Base-by-base conservation (phyloP, 2,888 invertebrate species). In the Pollenia amentaria region DNA sequence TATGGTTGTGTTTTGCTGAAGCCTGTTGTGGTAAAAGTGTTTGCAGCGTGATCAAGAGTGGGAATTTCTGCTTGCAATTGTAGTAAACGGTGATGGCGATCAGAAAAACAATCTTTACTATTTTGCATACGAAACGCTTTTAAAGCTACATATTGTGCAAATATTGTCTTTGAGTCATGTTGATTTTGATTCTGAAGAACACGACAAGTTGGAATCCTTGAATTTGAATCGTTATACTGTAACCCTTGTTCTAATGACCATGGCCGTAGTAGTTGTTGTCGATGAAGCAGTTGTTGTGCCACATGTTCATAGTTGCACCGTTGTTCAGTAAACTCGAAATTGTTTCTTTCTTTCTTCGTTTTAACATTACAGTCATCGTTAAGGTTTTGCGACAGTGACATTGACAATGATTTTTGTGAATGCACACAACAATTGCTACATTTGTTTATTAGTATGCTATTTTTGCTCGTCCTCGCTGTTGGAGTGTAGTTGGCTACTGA, bases 241-340 rank as follows among this genome's bases (percentile, higher is more conserved):
- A 38, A 14, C 29, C 29, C 16, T 48, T 67, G 46, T 69, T 82
- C 62, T 69, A 73, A 46, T 51, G 72, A 53, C 42, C 42, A 60
- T 77, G 76, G 38, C 16, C 40, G 44, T 44, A 29, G 44, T 44
- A 29, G 29, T 46, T 64, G 62, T 18, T 69, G 51, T 44, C 46
- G 69, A 11, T 51, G 62, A 10, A 16, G 60, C 51, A 44, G 67
- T 65, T 57, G 57, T 57, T 75, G 55, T 70, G 40, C n/a, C 38
- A 82, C 48, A 3, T 73, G 72, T 69, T 85, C 85, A 62, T 85
- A 85, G 67, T 75, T 85, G 64, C 53, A 73, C 46, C 85, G 85
- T 78, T 73, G 85, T 40, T 82, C 73, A 14, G 73, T 85, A 29
- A 82, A 73, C 40, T 78, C 46, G 42, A n/a, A 76, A n/a, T 55